Percentiles rank a stretch among this genome's conserved stretches.
Evolutionary conservation across 2,113 vertebrate genomes (phyloP).

Genomic region (Diadophis punctatus): DNA sequence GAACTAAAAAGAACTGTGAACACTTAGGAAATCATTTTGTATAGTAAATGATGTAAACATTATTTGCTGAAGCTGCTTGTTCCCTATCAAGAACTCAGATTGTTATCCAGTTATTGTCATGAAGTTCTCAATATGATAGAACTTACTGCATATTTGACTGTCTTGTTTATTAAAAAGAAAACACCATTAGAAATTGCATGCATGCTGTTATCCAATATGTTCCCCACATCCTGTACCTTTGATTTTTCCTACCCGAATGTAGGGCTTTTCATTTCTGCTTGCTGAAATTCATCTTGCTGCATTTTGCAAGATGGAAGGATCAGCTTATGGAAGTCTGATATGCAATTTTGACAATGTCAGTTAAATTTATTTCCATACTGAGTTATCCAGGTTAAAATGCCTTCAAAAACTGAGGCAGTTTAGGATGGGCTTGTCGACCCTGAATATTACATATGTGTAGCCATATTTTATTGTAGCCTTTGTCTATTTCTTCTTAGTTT

Average conservation of each 20-base stretch:
- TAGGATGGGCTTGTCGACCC: background rate
- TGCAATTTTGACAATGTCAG: background rate
- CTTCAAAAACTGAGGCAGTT: background rate
- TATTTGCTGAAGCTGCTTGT: background rate
- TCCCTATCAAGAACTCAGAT: background rate
- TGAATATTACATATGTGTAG: no score
- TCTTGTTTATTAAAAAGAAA: constrained; percentile 6
- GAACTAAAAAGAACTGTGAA: background rate
- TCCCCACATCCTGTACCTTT: background rate
- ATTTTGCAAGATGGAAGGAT: background rate
- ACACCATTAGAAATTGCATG: background rate
- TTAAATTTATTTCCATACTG: background rate
- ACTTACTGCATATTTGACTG: background rate
- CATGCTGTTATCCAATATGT: background rate
- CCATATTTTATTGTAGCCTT: no score
- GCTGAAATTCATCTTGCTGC: background rate
- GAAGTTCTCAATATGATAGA: background rate
- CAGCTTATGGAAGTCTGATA: background rate
- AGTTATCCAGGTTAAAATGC: background rate
- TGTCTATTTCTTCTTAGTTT: no score
- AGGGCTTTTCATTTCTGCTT: background rate
- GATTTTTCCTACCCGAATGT: background rate
- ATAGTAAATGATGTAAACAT: background rate
- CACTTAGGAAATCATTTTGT: background rate
- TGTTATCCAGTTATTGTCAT: background rate